Percentiles rank a stretch among this genome's conserved stretches.
Conservation (phyloP, 2,797 vertebrate genomes). For the Euphonia xanthogaster region DNA sequence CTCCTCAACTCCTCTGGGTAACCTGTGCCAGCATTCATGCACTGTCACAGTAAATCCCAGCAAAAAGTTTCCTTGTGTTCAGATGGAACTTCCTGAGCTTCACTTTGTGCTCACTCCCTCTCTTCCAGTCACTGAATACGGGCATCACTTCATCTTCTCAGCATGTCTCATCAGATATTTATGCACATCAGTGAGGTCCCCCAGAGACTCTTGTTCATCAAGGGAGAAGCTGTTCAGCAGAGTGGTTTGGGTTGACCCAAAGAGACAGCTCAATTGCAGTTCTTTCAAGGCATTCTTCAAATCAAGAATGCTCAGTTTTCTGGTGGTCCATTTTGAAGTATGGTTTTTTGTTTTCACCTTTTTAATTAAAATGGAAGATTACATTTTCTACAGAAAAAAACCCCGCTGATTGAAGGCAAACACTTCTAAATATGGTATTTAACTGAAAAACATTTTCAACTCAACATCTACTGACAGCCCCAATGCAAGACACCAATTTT, state of each 20-base stretch:
- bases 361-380: not conserved
- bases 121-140: not conserved
- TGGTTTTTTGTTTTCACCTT: not conserved
- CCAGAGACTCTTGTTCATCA: not conserved
- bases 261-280: not conserved
- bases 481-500: not conserved
- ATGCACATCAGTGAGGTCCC: not conserved
- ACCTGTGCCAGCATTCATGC: not conserved
- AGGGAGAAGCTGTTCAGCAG: not conserved
- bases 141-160: not conserved
- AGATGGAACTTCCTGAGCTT: not conserved
- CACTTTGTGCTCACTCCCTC: not conserved
- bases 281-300: not conserved
- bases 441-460: not conserved
- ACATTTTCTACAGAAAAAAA: not conserved
- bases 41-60: not conserved
- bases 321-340: not conserved
- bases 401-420: not conserved
- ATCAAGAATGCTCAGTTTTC: not conserved
- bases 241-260: not conserved
- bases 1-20: not conserved
- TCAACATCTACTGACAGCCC: not conserved
- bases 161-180: not conserved
- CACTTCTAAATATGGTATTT: too few relatives aligned
- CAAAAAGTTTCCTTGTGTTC: not conserved